These are phyloP conservation scores for Collichthys lucidus DNA, from an alignment of 2,113 vertebrate species.

Conservation along the genomic window DNA sequence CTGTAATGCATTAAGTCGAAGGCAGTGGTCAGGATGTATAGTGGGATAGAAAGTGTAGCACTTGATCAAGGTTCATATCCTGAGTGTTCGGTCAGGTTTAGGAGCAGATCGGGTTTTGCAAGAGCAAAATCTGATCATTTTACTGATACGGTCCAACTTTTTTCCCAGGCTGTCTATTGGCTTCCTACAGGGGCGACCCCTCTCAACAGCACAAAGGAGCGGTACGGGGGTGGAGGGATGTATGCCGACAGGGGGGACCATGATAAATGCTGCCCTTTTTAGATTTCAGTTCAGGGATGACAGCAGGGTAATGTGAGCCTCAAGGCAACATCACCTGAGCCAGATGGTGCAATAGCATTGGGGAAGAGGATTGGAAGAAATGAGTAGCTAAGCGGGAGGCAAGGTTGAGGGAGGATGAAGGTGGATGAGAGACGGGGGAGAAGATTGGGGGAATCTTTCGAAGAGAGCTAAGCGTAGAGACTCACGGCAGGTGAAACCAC, in stretches of 20 bases:
- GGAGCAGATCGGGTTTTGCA: no score
- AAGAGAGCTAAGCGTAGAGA: constrained; percentile 24
- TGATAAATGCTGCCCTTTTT: constrained; percentile 49
- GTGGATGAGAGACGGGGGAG: constrained; percentile 47
- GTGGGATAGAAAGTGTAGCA: background rate
- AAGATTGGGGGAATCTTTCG: constrained; percentile 38
- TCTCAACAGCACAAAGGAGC: constrained; percentile 21
- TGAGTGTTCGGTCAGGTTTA: background rate
- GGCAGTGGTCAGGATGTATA: background rate
- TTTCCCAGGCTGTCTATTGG: constrained; percentile 49
- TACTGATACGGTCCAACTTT: background rate
- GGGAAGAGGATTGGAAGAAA: constrained; percentile 19
- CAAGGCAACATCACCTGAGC: constrained; percentile 62
- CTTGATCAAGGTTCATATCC: background rate
- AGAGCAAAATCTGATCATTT: no score
- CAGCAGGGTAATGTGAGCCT: constrained; percentile 52
- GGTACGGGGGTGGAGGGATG: constrained; percentile 29
- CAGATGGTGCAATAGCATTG: background rate
- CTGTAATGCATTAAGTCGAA: background rate
- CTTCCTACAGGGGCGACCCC: constrained; percentile 9
- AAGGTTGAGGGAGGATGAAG: constrained; percentile 38
- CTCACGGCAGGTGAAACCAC: constrained; percentile 40
- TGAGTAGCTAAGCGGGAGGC: constrained; percentile 6
- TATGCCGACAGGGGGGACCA: constrained; percentile 13
- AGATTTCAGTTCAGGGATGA: constrained; percentile 51